phyloP scores from a whole-genome alignment of 2,797 vertebrate genomes.

The Enteromius anoplus region DNA sequence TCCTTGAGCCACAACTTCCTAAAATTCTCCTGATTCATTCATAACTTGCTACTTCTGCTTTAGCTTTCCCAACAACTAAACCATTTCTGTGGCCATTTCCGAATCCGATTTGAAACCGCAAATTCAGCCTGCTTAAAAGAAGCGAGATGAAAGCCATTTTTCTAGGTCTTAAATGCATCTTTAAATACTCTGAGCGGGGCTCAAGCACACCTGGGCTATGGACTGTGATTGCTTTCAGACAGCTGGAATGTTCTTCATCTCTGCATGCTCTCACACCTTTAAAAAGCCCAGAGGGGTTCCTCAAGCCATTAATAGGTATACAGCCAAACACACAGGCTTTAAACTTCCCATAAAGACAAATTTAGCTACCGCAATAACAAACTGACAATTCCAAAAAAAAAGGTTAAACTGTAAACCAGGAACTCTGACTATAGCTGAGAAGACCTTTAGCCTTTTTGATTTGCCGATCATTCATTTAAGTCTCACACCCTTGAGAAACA shows the following conservation, averaged over 20 bases:
- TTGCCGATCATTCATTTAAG: constrained; percentile 3
- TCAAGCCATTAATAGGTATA: constrained; percentile 21
- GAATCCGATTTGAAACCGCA: constrained; percentile 29
- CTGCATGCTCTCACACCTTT: constrained; percentile 33
- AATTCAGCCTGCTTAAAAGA: constrained; percentile 14
- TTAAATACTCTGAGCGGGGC: background rate
- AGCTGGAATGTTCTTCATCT: constrained; percentile 56
- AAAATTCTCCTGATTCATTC: constrained; percentile 53
- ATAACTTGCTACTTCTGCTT: constrained; percentile 56
- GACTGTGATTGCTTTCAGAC: constrained; percentile 32
- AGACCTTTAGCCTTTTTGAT: constrained; percentile 44
- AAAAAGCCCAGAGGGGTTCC: constrained; percentile 23
- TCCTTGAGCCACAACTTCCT: constrained; percentile 25
- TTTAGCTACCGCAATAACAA: background rate
- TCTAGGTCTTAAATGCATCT: background rate
- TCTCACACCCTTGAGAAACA: constrained; percentile 44
- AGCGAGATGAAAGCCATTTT: constrained; percentile 39
- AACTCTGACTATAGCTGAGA: constrained; percentile 3
- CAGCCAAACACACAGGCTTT: background rate
- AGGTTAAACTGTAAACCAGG: background rate
- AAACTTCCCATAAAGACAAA: constrained; percentile 13
- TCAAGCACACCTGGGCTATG: constrained; percentile 50
- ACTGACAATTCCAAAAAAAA: background rate
- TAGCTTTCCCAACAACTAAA: constrained; percentile 33
- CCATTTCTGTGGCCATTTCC: constrained; percentile 44